A percentile compares a stretch with the other conserved stretches of the same genome.
Conservation (phyloP, 1,140 invertebrate species). For the Pogonomyrmex barbatus region DNA sequence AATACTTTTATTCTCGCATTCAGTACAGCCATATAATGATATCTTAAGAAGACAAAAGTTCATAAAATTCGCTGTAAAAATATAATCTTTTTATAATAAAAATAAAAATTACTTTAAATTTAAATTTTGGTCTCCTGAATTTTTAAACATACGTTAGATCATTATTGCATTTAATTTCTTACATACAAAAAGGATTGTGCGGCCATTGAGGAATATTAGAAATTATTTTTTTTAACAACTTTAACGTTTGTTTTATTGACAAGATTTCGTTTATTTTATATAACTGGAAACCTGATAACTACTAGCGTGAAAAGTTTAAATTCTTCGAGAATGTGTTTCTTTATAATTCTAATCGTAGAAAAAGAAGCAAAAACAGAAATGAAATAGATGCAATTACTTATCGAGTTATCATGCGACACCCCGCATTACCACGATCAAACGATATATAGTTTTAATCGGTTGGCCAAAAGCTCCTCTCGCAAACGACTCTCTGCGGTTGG, state of each 20-base stretch:
- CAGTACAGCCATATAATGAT: neutral
- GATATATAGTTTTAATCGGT: constrained; percentile 62
- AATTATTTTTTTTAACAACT: too few relatives aligned
- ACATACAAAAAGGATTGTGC: neutral
- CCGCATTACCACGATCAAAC: neutral
- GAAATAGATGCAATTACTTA: neutral
- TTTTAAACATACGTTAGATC: too few relatives aligned
- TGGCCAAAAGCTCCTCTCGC: constrained; percentile 40
- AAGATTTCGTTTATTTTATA: neutral
- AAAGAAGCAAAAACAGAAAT: neutral
- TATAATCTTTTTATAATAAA: neutral
- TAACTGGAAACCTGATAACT: neutral
- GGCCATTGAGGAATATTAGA: neutral
- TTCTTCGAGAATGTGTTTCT: neutral
- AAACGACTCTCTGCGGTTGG: constrained; percentile 53
- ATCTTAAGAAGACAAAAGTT: neutral
- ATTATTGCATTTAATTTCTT: neutral
- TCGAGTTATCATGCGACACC: constrained; percentile 15
- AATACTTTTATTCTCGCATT: neutral
- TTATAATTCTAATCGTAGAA: neutral
- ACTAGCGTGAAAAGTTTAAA: neutral
- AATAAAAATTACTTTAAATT: neutral
- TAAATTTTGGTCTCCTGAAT: neutral
- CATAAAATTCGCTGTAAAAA: neutral
- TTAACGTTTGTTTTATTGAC: neutral